Conservation (phyloP, 2,888 invertebrate genomes). For the Epirrhoe alternata region DNA sequence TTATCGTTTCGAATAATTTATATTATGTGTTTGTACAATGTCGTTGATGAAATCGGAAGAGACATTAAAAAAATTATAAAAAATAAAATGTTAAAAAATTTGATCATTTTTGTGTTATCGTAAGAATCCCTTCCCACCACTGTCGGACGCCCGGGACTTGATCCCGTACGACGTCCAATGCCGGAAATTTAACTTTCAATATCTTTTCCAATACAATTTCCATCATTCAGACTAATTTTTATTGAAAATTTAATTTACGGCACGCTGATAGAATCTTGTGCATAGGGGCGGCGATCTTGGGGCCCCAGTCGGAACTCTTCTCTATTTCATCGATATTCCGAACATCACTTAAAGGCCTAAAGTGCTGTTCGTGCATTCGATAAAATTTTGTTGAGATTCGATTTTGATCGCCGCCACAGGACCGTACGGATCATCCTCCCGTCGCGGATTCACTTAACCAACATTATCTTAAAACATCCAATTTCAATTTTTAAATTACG, state of each 20-base stretch:
- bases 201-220: conserved; percentile 25
- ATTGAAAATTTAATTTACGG: conserved; percentile 62
- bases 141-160: conserved; percentile 71
- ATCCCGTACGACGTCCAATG: conserved; percentile 65
- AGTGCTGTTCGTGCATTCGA: conserved; percentile 75
- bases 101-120: conserved; percentile 75
- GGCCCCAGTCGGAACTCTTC: conserved; percentile 74
- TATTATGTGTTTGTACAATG: conserved; percentile 83
- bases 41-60: conserved; percentile 76
- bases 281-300: conserved; percentile 75
- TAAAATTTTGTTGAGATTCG: conserved; percentile 71
- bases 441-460: conserved; percentile 49
- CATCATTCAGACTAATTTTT: conserved; percentile 31
- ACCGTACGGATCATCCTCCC: conserved; percentile 73
- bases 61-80: conserved; percentile 83
- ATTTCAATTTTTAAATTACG: conserved; percentile 67
- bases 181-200: conserved; percentile 63
- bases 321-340: conserved; percentile 71
- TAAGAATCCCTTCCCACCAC: conserved; percentile 65
- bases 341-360: conserved; percentile 82
- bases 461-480: conserved; percentile 64
- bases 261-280: conserved; percentile 58
- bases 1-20: conserved; percentile 84
- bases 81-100: conserved; percentile 82
- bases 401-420: conserved; percentile 73